A percentile compares a stretch with the other conserved stretches of the same genome.
Evolutionary conservation across 1,140 invertebrate genomes (phyloP).

Genomic region (Euura saliciscinereae): DNA sequence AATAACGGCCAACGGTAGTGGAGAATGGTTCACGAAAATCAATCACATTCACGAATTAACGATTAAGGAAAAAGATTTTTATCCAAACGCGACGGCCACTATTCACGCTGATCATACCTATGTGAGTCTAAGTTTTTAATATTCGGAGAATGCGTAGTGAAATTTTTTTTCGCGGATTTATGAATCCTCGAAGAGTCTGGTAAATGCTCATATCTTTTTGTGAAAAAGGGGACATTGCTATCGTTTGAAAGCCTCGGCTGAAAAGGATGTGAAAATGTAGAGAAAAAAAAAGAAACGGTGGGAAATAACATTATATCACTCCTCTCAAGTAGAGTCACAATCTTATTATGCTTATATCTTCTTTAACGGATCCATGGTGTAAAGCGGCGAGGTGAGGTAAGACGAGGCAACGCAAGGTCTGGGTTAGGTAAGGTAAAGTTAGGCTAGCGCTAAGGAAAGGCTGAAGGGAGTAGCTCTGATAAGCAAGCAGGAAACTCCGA

Average conservation of each 20-base stretch:
- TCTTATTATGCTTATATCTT: constrained; percentile 5
- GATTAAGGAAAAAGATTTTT: too few species aligned
- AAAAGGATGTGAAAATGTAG: background rate
- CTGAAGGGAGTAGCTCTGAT: background rate
- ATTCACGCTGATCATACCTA: too few species aligned
- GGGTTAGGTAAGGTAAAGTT: background rate
- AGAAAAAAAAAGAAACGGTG: background rate
- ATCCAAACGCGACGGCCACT: too few species aligned
- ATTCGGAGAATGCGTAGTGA: too few species aligned
- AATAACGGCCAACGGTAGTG: too few species aligned
- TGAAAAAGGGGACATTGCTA: background rate
- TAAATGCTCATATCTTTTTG: too few species aligned
- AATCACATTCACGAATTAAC: too few species aligned
- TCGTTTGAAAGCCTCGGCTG: background rate
- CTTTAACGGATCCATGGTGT: background rate
- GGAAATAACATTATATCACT: constrained; percentile 3
- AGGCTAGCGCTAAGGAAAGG: background rate
- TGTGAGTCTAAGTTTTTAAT: too few species aligned
- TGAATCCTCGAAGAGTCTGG: too few species aligned
- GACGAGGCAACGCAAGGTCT: background rate
- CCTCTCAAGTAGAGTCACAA: constrained; percentile 6
- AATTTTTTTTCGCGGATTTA: too few species aligned
- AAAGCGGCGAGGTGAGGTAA: background rate
- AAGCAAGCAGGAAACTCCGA: constrained; percentile 1
- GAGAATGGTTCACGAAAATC: too few species aligned